Conservation (phyloP, 2,113 vertebrate genomes). For the Bos indicus region DNA sequence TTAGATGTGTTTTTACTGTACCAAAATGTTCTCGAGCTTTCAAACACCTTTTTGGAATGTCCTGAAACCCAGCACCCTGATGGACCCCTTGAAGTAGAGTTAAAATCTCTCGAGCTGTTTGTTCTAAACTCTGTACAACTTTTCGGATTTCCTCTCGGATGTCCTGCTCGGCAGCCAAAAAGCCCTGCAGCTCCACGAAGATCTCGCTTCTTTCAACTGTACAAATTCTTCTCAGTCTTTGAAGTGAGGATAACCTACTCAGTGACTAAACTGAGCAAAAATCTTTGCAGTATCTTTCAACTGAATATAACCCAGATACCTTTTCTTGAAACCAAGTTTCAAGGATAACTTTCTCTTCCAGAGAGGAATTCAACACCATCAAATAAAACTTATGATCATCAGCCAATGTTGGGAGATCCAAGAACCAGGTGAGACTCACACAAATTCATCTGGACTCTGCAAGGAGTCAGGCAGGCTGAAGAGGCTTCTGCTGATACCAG, state of each 20-base stretch:
- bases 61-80: too few species aligned
- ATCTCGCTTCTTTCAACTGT: not conserved
- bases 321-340: not conserved
- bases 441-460: not conserved
- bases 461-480: not conserved
- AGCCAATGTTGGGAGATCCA: not conserved
- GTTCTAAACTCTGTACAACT: too few species aligned
- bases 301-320: not conserved
- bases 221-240: not conserved
- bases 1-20: conserved; percentile 89
- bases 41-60: conserved; percentile 93
- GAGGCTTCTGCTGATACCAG: not conserved
- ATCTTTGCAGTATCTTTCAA: not conserved
- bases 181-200: too few species aligned
- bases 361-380: not conserved
- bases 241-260: not conserved
- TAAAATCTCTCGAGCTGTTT: too few species aligned
- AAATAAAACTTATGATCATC: not conserved
- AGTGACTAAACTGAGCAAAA: not conserved
- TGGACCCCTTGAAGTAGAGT: too few species aligned
- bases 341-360: not conserved
- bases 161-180: too few species aligned
- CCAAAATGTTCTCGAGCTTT: conserved; percentile 93
- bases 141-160: too few species aligned
- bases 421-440: not conserved